Base-by-base conservation (phyloP, 2,797 vertebrate species). In the Luscinia megarhynchos region DNA sequence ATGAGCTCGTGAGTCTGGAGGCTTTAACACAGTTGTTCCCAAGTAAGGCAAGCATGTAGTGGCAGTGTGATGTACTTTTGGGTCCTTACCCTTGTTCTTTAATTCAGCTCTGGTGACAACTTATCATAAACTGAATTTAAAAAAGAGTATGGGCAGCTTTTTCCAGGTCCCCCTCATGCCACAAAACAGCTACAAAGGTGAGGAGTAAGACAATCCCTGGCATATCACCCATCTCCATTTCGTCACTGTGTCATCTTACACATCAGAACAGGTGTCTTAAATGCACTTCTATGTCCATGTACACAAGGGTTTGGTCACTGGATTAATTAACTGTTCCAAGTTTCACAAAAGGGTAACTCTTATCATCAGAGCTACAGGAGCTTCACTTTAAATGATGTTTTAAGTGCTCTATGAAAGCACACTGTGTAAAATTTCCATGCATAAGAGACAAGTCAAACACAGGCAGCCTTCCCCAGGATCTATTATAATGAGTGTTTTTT, bases 71-170 rank as follows among this genome's bases (percentile, higher is more conserved):
- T 46, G 26, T 38, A 38, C 45, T 72, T 82, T 48, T 79, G 63
- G 30, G 51, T 79, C 57, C 36, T 62, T 32, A 84, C 16, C 41
- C 12, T 0, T 2, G 9, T 26, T 48, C 53, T 84, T 78, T 69
- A 66, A 48, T 45, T 76, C 84, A 79, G 82, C 45, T 87, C 43
- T 63, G 79, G 34, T 84, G 68, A 91, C 70, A 93, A 57, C 17
- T 70, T 48, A 80, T 20, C 45, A 46, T 17, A 51, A 92, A 41
- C 1, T 45, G 32, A 53, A 78, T 66, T 66, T 45, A 0, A 7
- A 53, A 46, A 66, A 55, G 30, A 40, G 20, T 15, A 66, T 8
- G 12, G 21, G 21, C 7, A 55, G 9, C 5, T 15, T 21, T 19
- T 89, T 62, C 74, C 43, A 73, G 12, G 36, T 80, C 29, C 21